Conservation (phyloP, 1,140 invertebrate species). For the Brachionus rotundiformis region DNA sequence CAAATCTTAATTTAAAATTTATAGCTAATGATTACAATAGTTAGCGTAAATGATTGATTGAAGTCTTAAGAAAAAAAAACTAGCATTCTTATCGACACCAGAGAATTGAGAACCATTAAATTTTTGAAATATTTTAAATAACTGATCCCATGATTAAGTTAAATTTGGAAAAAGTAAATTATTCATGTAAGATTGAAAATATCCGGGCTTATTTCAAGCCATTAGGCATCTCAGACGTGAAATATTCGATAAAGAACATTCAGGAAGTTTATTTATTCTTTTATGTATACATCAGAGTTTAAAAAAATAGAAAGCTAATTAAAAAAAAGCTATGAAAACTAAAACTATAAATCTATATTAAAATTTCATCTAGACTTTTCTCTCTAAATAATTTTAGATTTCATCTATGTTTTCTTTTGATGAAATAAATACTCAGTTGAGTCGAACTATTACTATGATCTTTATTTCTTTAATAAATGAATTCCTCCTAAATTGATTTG, state of each 20-base stretch:
- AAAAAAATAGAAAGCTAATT: not conserved
- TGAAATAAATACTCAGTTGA: not conserved
- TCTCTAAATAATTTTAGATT: not conserved
- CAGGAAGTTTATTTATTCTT: not conserved
- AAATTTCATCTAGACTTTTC: not conserved
- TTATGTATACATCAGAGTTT: not conserved
- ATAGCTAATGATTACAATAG: slow-evolving; percentile 3
- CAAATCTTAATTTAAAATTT: slow-evolving; percentile 6
- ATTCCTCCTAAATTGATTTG: not conserved
- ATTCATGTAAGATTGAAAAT: not conserved
- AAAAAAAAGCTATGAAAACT: not conserved
- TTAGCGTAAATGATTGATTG: slow-evolving; percentile 3
- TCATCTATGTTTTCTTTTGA: not conserved
- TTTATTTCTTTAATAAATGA: slow-evolving; percentile 7
- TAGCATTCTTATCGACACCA: not conserved
- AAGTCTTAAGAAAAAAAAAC: not conserved
- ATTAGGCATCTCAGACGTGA: not conserved
- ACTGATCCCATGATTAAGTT: not conserved
- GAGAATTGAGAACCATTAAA: not conserved
- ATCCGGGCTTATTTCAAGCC: not conserved
- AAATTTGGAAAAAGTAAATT: not conserved
- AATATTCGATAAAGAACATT: not conserved
- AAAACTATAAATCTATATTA: slow-evolving; percentile 15
- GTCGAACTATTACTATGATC: not conserved
- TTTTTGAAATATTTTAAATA: slow-evolving; percentile 8